Evolutionary conservation across 2,113 vertebrate species (phyloP), one percentile per base, ranked within the genome.

Genomic region (Hassar affinis): DNA sequence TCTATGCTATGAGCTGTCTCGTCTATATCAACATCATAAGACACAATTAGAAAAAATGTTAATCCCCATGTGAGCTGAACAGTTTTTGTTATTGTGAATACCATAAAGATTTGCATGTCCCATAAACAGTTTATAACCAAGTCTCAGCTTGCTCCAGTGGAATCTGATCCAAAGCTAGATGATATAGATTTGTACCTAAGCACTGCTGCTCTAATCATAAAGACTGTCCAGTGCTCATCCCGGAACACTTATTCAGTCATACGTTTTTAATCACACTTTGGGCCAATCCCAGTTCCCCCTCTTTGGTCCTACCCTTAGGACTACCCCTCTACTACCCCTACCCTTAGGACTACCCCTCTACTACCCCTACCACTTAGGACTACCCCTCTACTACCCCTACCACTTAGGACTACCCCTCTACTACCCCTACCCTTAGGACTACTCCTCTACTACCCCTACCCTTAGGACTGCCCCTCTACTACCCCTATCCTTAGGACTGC

Each of bases 1-100:
- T 54, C 51, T 11, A 68, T 12, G 20, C 78, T 80, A 30, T 66
- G 25, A 80, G 45, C 61, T 71, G 47, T 35, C 78, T 68, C 27
- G 10, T 38, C 33, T 68, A 9, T 33, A 22, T 61, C 51, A 17
- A 42, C 11, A 12, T 18, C 68, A 22, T 45, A 47, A 61, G 47
- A 80, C n/a, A 35, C 74, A 35, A 76, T 76, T 56, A 56, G 18
- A 56, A 56, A 77, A 42, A 52, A 54, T 3, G 7, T 33, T 52
- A n/a, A 51, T 20, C 10, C 27, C 2, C 14, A 52, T 52, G 47
- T 14, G 51, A 38, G n/a, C 51, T 14, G 5, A 74, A 69, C 4
- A 7, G 15, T 18, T 18, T 66, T 18, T 71, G 35, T 68, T 45
- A 42, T 15, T 42, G 35, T 64, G 30, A 30, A 18, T 35, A 17